Percentiles rank a stretch among this genome's conserved stretches.
phyloP scores from a whole-genome alignment of 2,797 vertebrate species.

The Uromys caudimaculatus region DNA sequence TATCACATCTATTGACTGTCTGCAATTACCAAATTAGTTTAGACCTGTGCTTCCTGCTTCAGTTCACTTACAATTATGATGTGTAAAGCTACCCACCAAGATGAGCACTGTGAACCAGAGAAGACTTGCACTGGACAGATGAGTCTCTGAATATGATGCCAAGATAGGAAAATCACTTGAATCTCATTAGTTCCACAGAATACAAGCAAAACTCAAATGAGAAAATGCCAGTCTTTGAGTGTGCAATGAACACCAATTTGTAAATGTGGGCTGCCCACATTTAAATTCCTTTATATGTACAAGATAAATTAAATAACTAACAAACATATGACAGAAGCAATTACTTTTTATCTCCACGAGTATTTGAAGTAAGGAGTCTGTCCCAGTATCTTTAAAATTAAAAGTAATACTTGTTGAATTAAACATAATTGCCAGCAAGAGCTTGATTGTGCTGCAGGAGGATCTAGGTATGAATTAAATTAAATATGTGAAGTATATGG shows the following conservation, averaged over 20 bases:
- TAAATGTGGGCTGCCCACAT: not conserved
- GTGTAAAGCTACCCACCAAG: conserved; percentile 55
- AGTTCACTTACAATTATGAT: conserved; percentile 65
- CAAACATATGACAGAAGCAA: conserved; percentile 31
- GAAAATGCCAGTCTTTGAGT: not conserved
- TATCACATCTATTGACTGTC: conserved; percentile 37
- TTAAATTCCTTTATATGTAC: not conserved
- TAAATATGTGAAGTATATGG: conserved; percentile 39
- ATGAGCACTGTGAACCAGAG: conserved; percentile 64
- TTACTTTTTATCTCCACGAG: not conserved
- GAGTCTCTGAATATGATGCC: conserved; percentile 39
- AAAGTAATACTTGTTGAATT: conserved; percentile 65
- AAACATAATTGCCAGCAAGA: conserved; percentile 56
- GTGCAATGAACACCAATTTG: not conserved
- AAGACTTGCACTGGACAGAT: conserved; percentile 43
- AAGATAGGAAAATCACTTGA: conserved; percentile 52
- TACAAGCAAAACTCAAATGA: not conserved
- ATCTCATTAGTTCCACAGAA: conserved; percentile 61
- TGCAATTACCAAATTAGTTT: conserved; percentile 78
- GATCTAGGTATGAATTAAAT: conserved; percentile 15
- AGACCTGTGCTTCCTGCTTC: conserved; percentile 71
- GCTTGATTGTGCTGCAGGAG: not conserved
- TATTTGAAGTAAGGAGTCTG: not conserved
- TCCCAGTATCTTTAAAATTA: conserved; percentile 37
- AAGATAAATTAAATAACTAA: not conserved